Evolutionary conservation across 1,140 invertebrate genomes (phyloP).

Genomic region (Drosophila kepulauana): DNA sequence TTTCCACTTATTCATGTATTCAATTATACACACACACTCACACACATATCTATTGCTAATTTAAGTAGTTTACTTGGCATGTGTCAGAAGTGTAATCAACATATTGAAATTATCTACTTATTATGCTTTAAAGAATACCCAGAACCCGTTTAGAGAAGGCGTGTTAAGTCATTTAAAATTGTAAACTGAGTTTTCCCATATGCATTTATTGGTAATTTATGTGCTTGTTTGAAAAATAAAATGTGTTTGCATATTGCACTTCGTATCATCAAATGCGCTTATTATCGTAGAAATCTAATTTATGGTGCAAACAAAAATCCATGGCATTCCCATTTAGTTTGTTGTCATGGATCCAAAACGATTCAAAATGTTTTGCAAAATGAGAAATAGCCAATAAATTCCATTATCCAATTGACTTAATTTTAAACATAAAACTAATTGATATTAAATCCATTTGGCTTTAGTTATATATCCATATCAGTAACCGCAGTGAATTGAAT

Average conservation of each 20-base stretch:
- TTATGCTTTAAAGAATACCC: background rate
- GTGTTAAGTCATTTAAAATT: slow-evolving; percentile 25
- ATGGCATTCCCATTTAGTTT: slow-evolving; percentile 5
- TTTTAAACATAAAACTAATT: background rate
- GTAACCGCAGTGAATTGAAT: slow-evolving; percentile 19
- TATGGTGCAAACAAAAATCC: slow-evolving; percentile 14
- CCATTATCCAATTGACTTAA: slow-evolving; percentile 6
- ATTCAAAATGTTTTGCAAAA: slow-evolving; percentile 1
- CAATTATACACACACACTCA: slow-evolving; percentile 10
- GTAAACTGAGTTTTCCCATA: slow-evolving; percentile 25
- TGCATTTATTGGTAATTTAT: slow-evolving; percentile 26
- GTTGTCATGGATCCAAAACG: background rate
- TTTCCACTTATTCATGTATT: slow-evolving; percentile 23
- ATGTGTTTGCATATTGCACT: slow-evolving; percentile 21
- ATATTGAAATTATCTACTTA: background rate
- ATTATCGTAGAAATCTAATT: slow-evolving; percentile 17
- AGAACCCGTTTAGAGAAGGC: slow-evolving; percentile 1
- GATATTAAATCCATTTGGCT: background rate
- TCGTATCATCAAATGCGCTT: slow-evolving; percentile 22
- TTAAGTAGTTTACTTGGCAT: slow-evolving; percentile 2
- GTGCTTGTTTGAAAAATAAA: background rate
- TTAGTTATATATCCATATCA: background rate
- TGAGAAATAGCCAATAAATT: background rate
- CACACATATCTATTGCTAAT: slow-evolving; percentile 15
- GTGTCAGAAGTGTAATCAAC: slow-evolving; percentile 1